Evolutionary conservation across 2,113 vertebrate genomes (phyloP), one percentile per base, ranked within the genome.

Genomic region (Centropus unirufus): DNA sequence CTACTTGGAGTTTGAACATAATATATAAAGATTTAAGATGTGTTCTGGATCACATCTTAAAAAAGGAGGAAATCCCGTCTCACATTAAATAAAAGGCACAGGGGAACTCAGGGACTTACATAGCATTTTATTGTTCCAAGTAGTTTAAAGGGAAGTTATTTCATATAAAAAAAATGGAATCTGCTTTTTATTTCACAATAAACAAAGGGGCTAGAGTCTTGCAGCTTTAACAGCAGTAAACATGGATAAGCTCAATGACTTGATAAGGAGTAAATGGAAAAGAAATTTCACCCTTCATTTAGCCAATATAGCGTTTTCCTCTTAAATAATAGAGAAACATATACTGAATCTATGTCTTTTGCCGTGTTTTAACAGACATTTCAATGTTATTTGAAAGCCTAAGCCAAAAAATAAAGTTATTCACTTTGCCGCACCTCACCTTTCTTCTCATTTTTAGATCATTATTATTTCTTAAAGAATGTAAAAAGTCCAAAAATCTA

Each of bases 21-120:
- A 96, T 34, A 40, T 55, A 51, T 88, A 83, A 86, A 87, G 83
- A 92, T 92, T 94, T 86, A 68, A 83, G 80, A 82, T 73, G 63
- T 79, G 40, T 30, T 93, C 63, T 94, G 54, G 74, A 90, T 72
- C 68, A 77, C 14, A 14, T 61, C 29, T 42, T 78, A 51, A 62
- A 67, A 66, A 89, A 44, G 3, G 9, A 68, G 18, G 83, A 54
- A 70, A 77, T 77, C 27, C 20, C 74, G 20, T 6, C 32, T 63
- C 13, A 20, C 1, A 8, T 22, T 46, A 40, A 49, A 21, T 54
- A 64, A 72, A 76, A 83, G 24, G 3, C 19, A 46, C 12, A 34
- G 24, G 4, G 27, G 26, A 77, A 59, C 5, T 6, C 51, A 69
- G 12, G 29, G 23, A 62, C 22, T 77, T 79, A 18, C 1, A 24